Evolutionary conservation across 2,797 vertebrate species (phyloP), one percentile per base, ranked within the genome.

Genomic region (Microcaecilia unicolor): DNA sequence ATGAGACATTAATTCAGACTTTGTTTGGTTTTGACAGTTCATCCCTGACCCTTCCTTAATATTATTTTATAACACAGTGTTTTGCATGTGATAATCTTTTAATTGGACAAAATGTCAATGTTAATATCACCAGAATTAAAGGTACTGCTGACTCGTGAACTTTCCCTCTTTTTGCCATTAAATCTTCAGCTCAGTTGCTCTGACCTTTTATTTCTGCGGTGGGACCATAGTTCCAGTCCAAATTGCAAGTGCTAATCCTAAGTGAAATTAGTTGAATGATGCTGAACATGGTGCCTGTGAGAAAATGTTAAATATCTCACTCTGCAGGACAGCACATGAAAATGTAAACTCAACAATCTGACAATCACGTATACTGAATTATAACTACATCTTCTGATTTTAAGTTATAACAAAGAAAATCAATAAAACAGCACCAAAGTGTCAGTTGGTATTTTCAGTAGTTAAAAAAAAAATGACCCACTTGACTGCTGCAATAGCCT

Each of bases 61-160:
- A 48, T 35, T 48, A 34, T 36, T 48, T 48, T 48, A 48, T 48
- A 41, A 48, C 44, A 35, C 48, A 48, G 44, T 48, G 44, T 48
- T 48, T 48, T 48, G 48, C 44, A 48, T 48, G 48, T 48, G 44
- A 48, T 48, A 48, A 48, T 48, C 37, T 48, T n/a, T 37, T 48
- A 48, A 48, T 48, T 48, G 44, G 44, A 48, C 27, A 31, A 48
- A 41, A 48, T 48, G 44, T 48, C 44, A 48, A 48, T 48, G 44
- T 48, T 48, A 48, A 48, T 44, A 48, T 48, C 44, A 39, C 44
- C 44, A 48, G 48, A 48, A 48, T 48, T 48, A 48, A 48, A 48
- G 48, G 44, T 41, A 48, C 48, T 48, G 44, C 44, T 48, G 44
- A 48, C 44, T 48, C 48, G 44, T 48, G 44, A 48, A 48, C 44